Evolutionary conservation across 2,888 invertebrate species (phyloP).

Genomic region (Caenorhabditis zanzibari): DNA sequence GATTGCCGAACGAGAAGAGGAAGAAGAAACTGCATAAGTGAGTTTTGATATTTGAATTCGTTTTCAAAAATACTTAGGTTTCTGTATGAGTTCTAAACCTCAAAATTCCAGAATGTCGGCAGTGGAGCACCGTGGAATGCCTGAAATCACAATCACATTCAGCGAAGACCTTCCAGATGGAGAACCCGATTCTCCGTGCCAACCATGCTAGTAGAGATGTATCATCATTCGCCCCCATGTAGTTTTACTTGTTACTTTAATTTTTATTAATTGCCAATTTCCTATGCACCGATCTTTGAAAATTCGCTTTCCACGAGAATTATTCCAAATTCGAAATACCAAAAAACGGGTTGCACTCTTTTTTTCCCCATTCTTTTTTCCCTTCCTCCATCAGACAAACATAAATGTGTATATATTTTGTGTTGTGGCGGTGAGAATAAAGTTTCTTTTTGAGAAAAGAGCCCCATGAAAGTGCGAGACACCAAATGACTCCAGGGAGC

Average conservation of each 20-base stretch:
- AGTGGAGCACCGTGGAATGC: constrained; percentile 62
- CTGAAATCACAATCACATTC: constrained; percentile 65
- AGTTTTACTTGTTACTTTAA: background rate
- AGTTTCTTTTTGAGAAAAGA: constrained; percentile 30
- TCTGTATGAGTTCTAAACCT: background rate
- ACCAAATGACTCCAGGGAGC: constrained; percentile 57
- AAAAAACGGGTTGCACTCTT: constrained; percentile 18
- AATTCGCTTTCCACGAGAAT: constrained; percentile 35
- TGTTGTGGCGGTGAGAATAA: constrained; percentile 51
- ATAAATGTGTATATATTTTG: constrained; percentile 57
- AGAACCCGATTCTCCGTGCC: constrained; percentile 37
- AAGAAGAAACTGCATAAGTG: constrained; percentile 66
- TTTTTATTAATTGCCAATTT: constrained; percentile 36
- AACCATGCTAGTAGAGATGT: constrained; percentile 37
- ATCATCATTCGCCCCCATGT: background rate
- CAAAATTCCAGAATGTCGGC: constrained; percentile 54
- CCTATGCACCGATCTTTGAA: constrained; percentile 44
- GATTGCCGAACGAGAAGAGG: constrained; percentile 66
- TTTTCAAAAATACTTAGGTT: background rate
- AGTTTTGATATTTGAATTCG: constrained; percentile 14
- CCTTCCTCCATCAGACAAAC: constrained; percentile 7
- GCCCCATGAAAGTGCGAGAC: constrained; percentile 26
- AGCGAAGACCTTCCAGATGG: constrained; percentile 57
- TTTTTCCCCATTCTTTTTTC: constrained; percentile 20
- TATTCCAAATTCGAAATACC: constrained; percentile 39